Base-by-base conservation (phyloP, 1,140 invertebrate species). In the Armadillidium nasatum region DNA sequence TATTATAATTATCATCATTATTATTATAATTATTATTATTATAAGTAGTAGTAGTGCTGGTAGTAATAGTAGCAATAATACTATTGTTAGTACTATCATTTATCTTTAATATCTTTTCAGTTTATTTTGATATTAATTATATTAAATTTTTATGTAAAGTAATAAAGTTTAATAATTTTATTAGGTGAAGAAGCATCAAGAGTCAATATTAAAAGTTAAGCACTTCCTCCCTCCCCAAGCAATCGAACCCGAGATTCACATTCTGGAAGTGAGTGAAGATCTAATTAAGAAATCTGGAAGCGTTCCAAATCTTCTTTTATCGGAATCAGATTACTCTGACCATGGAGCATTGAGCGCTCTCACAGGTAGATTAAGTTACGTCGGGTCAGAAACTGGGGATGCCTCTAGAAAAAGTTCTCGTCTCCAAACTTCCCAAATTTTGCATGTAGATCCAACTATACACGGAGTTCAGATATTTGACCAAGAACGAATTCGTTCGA, bases 171-270 rank as follows among this genome's bases (percentile, higher is more conserved):
- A 33, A 33, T 33, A 19, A 23, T 19, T 74, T 4, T 75, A 9
- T 43, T 60, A 76, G 74, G 74, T 76, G 13, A 76, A 76, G 45
- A 68, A 66, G n/a, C 71, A 76, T 33, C 74, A 76, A 76, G 74
- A 76, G 44, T 33, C 44, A 15, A 22, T 71, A 13, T n/a, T 76
- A 22, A 76, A 76, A 44, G 74, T 71, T 6, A 76, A 76, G 69
- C 69, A 54, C 45, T 76, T 76, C 69, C 22, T 76, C 50, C 74
- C 74, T 21, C 74, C 74, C n/a, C 50, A 71, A 33, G 74, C 74
- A 10, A 45, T 67, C 2, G 74, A 76, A 23, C 74, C 74, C 9
- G 74, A 76, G 45, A 50, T 76, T 19, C 74, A 76, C 69, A 71
- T 76, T 21, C 22, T 76, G 13, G 74, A 76, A 50, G 10, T 76